Conservation (phyloP, 37 sponge, comb jelly and placozoan species). For the Aphrocallistes beatrix region DNA sequence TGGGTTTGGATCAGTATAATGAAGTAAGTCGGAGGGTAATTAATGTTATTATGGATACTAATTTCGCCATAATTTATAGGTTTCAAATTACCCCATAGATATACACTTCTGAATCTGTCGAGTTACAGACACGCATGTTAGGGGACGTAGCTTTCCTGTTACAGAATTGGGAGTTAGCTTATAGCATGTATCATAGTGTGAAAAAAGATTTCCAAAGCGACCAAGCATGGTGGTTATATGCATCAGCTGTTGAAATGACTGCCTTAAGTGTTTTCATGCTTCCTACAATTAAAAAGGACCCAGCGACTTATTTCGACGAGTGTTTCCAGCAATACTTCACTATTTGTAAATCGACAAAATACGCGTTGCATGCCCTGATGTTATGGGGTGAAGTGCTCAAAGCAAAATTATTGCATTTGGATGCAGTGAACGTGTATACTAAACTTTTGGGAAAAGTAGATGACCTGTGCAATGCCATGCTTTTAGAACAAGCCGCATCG, state of each 20-base stretch:
- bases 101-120: constrained; percentile 57
- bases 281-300: constrained; percentile 43
- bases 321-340: constrained; percentile 52
- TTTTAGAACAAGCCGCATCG: constrained; percentile 83
- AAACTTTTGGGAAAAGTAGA: constrained; percentile 31
- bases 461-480: constrained; percentile 62
- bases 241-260: constrained; percentile 78
- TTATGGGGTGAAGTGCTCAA: constrained; percentile 55
- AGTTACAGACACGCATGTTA: constrained; percentile 59
- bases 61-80: background rate
- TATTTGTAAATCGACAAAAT: constrained; percentile 61
- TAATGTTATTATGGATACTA: background rate
- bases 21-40: background rate
- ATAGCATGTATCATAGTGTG: constrained; percentile 58
- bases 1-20: background rate
- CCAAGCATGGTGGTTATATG: constrained; percentile 62
- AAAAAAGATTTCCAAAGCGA: constrained; percentile 78
- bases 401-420: constrained; percentile 44
- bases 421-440: constrained; percentile 36
- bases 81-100: constrained; percentile 15
- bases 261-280: constrained; percentile 67
- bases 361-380: constrained; percentile 47
- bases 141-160: constrained; percentile 85
- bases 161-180: constrained; percentile 81
- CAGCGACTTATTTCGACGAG: constrained; percentile 69